These are phyloP conservation scores for Gavia stellata DNA, from an alignment of 2,113 vertebrate genomes.

Conservation along the genomic window DNA sequence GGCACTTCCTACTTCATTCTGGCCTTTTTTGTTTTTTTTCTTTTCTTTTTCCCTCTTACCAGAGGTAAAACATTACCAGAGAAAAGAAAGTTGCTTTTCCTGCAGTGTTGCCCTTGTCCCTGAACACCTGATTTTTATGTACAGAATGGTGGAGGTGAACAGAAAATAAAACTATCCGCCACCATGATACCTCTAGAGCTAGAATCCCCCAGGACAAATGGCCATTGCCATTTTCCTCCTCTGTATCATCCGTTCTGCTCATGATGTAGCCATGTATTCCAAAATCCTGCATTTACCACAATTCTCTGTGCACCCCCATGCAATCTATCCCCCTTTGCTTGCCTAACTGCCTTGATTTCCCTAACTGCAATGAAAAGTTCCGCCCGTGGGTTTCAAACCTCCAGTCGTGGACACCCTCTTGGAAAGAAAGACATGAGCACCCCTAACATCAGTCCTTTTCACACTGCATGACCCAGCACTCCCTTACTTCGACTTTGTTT, in stretches of 20 bases:
- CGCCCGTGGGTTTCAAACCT: not conserved
- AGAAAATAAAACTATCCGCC: not conserved
- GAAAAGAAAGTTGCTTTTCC: not conserved
- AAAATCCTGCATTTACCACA: not conserved
- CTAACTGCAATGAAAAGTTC: not conserved
- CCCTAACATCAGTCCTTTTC: not conserved
- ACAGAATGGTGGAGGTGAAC: not conserved
- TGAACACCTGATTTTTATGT: not conserved
- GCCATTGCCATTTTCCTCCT: not conserved
- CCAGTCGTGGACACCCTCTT: accelerated
- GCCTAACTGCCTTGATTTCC: not conserved
- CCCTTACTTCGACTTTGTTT: not conserved
- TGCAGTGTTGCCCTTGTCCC: not conserved
- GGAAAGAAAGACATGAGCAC: not conserved
- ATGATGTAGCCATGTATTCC: not conserved
- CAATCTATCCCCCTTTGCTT: not conserved
- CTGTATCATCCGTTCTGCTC: not conserved
- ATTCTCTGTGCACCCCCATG: not conserved
- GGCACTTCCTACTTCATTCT: not conserved
- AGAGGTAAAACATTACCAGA: not conserved
- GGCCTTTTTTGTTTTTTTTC: too few relatives aligned
- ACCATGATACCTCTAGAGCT: not conserved
- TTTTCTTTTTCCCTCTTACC: accelerated
- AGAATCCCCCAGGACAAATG: not conserved
- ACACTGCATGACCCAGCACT: not conserved